Evolutionary conservation across 1,140 invertebrate genomes (phyloP).

Genomic region (Drosophila melanica): DNA sequence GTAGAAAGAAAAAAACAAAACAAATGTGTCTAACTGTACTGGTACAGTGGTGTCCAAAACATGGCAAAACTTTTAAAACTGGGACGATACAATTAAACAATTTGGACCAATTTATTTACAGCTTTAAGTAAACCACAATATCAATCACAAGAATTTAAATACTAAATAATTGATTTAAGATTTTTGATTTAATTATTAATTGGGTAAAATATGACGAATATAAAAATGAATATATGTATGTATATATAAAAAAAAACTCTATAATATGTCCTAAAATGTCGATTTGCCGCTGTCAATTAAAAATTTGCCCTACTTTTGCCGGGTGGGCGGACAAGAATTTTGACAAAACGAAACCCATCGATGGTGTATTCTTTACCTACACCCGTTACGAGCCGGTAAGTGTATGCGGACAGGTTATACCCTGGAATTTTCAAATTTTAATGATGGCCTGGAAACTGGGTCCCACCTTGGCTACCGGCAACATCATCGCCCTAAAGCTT

Average conservation of each 20-base stretch:
- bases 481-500: conserved; percentile 95
- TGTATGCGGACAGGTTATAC: conserved; percentile 98
- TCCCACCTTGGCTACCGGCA: conserved; percentile 96
- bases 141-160: conserved; percentile 24
- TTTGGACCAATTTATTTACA: conserved; percentile 9
- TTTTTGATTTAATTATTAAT: too few relatives aligned
- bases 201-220: too few relatives aligned
- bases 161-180: too few relatives aligned
- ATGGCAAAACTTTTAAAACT: conserved; percentile 21
- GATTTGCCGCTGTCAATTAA: conserved; percentile 90
- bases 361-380: conserved; percentile 94
- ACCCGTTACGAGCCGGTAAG: conserved; percentile 98
- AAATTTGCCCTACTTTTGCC: conserved; percentile 92
- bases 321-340: conserved; percentile 86
- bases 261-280: conserved; percentile 88
- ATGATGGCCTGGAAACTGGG: conserved; percentile 99
- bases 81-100: not conserved
- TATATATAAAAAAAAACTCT: conserved; percentile 88
- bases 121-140: conserved; percentile 16
- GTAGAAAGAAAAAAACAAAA: conserved; percentile 45
- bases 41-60: conserved; percentile 71
- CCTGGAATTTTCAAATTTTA: conserved; percentile 98
- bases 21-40: conserved; percentile 52
- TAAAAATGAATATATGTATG: conserved; percentile 26
- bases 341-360: conserved; percentile 92